Evolutionary conservation across 2,888 invertebrate genomes (phyloP).

Genomic region (Camptogramma bilineatum): DNA sequence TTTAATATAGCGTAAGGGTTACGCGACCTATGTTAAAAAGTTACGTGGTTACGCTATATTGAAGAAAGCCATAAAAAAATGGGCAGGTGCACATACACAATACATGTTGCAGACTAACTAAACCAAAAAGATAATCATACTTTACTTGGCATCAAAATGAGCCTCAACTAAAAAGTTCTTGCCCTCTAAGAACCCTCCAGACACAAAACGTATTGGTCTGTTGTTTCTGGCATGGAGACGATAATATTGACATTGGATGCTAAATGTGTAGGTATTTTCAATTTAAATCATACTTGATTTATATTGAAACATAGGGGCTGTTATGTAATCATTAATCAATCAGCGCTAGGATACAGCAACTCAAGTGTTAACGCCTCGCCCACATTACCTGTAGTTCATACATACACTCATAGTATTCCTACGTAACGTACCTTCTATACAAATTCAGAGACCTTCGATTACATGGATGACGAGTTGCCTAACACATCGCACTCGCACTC

Average conservation of each 20-base stretch:
- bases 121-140: background rate
- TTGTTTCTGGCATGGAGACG: constrained; percentile 10
- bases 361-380: constrained; percentile 51
- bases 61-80: no score
- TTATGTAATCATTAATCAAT: constrained; percentile 30
- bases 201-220: constrained; percentile 21
- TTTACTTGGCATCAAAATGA: constrained; percentile 4
- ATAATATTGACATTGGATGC: constrained; percentile 23
- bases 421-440: constrained; percentile 42
- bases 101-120: no score
- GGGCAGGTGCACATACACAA: no score
- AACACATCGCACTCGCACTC: constrained; percentile 52
- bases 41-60: no score
- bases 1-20: no score
- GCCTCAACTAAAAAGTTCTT: constrained; percentile 15
- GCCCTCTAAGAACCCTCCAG: constrained; percentile 23
- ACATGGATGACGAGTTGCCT: constrained; percentile 73
- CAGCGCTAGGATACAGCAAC: constrained; percentile 34
- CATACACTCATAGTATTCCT: background rate
- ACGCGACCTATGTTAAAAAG: no score
- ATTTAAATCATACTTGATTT: constrained; percentile 27
- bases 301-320: constrained; percentile 32
- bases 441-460: constrained; percentile 69
- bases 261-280: constrained; percentile 25
- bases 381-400: constrained; percentile 44